These are phyloP conservation scores for Astyanax mexicanus DNA, from an alignment of 2,797 vertebrate genomes.

Conservation along the genomic window DNA sequence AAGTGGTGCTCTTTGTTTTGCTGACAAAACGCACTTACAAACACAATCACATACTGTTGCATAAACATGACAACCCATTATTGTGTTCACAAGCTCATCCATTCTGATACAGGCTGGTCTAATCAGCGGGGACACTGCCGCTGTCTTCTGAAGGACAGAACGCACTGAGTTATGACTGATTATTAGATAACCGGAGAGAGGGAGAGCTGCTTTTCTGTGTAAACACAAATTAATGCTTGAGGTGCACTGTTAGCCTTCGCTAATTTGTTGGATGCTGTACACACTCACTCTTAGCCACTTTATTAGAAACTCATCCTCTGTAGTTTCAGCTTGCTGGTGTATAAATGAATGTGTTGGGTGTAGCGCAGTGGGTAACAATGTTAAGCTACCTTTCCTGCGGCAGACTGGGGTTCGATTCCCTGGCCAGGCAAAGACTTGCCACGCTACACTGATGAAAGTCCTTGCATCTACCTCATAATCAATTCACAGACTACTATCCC, in stretches of 20 bases:
- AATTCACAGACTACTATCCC: no score
- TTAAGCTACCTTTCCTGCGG: no score
- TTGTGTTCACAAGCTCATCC: slow-evolving; percentile 21
- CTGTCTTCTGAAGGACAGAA: slow-evolving; percentile 10
- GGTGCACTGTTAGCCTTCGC: background rate
- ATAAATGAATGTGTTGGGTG: no score
- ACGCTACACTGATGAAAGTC: no score
- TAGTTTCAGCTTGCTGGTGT: no score
- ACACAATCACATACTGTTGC: slow-evolving; percentile 10
- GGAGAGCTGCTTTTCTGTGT: background rate
- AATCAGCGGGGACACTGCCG: slow-evolving; percentile 7
- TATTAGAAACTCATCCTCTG: background rate
- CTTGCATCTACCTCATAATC: no score
- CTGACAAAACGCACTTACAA: slow-evolving; percentile 6
- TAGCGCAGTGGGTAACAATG: no score
- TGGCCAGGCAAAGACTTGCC: no score
- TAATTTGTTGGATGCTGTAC: background rate
- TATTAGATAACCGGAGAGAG: background rate
- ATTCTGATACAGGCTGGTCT: background rate
- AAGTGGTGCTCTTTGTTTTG: slow-evolving; percentile 24
- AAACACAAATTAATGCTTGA: background rate
- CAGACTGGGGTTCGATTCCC: no score
- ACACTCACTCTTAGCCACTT: background rate
- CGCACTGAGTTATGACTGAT: background rate
- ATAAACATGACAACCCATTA: slow-evolving; percentile 40